These are phyloP conservation scores for Agelastica alni DNA, from an alignment of 2,888 invertebrate genomes.

Conservation along the genomic window DNA sequence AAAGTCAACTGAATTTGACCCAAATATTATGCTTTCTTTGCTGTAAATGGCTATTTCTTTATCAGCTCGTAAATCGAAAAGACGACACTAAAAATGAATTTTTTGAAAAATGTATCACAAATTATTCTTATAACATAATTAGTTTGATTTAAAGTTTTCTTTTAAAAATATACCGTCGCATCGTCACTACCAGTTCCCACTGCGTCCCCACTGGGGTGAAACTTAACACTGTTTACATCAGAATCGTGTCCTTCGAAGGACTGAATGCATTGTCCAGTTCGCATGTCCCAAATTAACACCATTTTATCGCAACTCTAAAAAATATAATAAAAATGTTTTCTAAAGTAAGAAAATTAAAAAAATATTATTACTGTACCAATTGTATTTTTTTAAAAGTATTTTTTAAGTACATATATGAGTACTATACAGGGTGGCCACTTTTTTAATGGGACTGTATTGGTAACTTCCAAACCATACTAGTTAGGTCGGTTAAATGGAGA, in stretches of 20 bases:
- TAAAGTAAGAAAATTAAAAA: too few species aligned
- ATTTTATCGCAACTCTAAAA: slow-evolving; percentile 91
- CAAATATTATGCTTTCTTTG: slow-evolving; percentile 97
- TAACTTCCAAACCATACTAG: too few species aligned
- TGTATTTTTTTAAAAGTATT: too few species aligned
- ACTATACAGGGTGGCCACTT: too few species aligned
- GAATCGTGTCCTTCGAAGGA: slow-evolving; percentile 98
- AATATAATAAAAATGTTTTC: slow-evolving; percentile 21
- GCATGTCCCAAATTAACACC: slow-evolving; percentile 99
- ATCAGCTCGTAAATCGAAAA: slow-evolving; percentile 97
- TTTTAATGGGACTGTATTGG: too few species aligned
- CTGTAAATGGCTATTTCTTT: slow-evolving; percentile 95
- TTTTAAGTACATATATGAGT: too few species aligned
- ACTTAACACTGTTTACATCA: slow-evolving; percentile 96
- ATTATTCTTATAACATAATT: too few species aligned
- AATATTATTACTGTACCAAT: too few species aligned
- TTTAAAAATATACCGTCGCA: too few species aligned
- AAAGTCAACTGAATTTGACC: slow-evolving; percentile 97
- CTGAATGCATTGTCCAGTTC: slow-evolving; percentile 96
- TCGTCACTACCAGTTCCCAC: slow-evolving; percentile 99
- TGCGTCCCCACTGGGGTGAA: slow-evolving; percentile 98
- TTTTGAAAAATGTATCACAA: slow-evolving; percentile 40
- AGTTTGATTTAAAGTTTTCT: too few species aligned
- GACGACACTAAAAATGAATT: slow-evolving; percentile 71
- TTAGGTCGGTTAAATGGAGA: too few species aligned